phyloP scores from a whole-genome alignment of 2,113 vertebrate genomes.

The Bubo scandiacus region DNA sequence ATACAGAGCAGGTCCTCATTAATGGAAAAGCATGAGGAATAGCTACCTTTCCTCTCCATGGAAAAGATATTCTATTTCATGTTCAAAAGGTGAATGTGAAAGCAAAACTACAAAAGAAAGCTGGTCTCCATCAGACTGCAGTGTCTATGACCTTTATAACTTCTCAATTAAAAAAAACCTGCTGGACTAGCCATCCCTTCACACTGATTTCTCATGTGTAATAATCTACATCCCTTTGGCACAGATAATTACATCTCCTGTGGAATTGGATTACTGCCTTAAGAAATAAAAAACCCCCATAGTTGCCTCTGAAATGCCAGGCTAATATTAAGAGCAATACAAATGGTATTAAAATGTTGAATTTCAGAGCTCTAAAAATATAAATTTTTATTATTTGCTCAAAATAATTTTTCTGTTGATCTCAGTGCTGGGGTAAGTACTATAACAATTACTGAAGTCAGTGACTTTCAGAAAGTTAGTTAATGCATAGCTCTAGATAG shows the following conservation, averaged over 20 bases:
- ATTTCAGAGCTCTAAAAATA: background rate
- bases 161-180: background rate
- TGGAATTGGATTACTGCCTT: background rate
- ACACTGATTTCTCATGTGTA: background rate
- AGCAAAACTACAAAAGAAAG: background rate
- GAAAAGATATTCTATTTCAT: background rate
- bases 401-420: background rate
- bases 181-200: background rate
- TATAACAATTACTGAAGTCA: background rate
- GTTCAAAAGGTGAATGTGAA: background rate
- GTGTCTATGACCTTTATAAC: background rate
- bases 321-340: background rate
- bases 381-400: background rate
- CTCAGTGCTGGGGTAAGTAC: background rate
- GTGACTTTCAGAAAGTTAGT: background rate
- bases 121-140: background rate
- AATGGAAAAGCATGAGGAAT: background rate
- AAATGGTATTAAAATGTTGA: background rate
- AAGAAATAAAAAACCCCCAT: background rate
- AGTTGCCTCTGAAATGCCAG: background rate
- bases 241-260: background rate
- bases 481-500: background rate
- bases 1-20: background rate
- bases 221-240: background rate
- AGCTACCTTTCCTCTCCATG: background rate